Evolutionary conservation across 2,888 invertebrate species (phyloP), one percentile per base, ranked within the genome.

Genomic region (Chymomyza caudatula): DNA sequence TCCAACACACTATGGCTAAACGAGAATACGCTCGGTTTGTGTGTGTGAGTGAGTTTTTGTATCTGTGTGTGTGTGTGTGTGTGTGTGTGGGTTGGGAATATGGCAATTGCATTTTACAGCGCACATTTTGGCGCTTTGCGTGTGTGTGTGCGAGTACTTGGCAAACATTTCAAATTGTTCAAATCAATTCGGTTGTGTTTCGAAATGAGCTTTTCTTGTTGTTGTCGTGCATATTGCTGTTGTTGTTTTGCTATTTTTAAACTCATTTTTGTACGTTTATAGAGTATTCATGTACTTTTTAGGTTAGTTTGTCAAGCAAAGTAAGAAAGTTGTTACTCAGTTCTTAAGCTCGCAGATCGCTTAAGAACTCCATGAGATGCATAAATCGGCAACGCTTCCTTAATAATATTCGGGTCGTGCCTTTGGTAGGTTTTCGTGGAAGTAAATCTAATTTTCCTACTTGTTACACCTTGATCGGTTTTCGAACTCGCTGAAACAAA

Each of bases 101-200:
- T 69, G 71, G 69, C 71, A 82, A 85, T 80, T 85, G 85, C 80
- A 79, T 79, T 78, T 76, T 68, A 67, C 67, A 65, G 69, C 60
- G 60, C 67, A 68, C 83, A 78, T 73, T 82, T 71, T 76, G 71
- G 79, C 56, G 74, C 72, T 73, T 63, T 68, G 29, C 5, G 29
- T 37, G 2, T 11, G 29, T 1, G 29, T 37, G 29, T 37, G 29
- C 11, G 29, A 8, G 29, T 37, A 37, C 29, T 37, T 37, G 15
- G 42, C n/a, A 42, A 22, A 22, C 57, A 57, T 57, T 57, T 57
- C 19, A 66, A 76, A 83, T 83, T 67, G 84, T 67, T 77, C 81
- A 76, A 84, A 83, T 84, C 84, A 84, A 84, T 81, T 86, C 76
- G 81, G 84, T 77, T 84, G 81, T 73, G 65, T 63, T 77, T 71